phyloP scores from a whole-genome alignment of 1,140 invertebrate genomes.

The Scaptomyza montana region DNA sequence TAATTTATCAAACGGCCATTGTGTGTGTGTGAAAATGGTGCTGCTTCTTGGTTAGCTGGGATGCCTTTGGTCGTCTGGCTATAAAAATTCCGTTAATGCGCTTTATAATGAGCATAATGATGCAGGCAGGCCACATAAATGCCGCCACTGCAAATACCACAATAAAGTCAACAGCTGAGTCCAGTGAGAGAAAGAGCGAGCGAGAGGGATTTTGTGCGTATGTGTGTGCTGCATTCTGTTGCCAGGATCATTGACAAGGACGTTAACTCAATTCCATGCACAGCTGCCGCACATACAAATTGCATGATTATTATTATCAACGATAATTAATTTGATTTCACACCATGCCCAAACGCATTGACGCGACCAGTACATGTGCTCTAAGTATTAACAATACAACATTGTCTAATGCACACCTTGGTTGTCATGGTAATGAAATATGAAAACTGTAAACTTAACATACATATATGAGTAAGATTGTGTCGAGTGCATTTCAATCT shows the following conservation, averaged over 20 bases:
- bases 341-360: neutral
- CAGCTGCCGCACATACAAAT: conserved; percentile 42
- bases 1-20: conserved; percentile 59
- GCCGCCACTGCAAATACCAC: conserved; percentile 54
- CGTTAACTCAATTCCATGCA: conserved; percentile 1
- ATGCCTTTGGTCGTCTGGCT: neutral
- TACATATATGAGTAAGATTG: no score
- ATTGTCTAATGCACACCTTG: neutral
- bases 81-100: conserved; percentile 12
- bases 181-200: neutral
- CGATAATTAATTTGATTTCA: conserved; percentile 66
- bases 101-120: conserved; percentile 66
- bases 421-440: neutral
- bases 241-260: conserved; percentile 29
- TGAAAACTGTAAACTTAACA: no score
- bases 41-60: neutral
- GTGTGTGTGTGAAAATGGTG: conserved; percentile 19
- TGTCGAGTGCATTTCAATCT: no score
- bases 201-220: no score
- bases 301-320: conserved; percentile 64
- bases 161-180: conserved; percentile 51
- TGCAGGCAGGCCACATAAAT: conserved; percentile 33
- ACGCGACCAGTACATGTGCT: neutral
- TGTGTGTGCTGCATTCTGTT: neutral
- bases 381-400: neutral